phyloP scores from a whole-genome alignment of 2,888 invertebrate species.

The Caenorhabditis panamensis region DNA sequence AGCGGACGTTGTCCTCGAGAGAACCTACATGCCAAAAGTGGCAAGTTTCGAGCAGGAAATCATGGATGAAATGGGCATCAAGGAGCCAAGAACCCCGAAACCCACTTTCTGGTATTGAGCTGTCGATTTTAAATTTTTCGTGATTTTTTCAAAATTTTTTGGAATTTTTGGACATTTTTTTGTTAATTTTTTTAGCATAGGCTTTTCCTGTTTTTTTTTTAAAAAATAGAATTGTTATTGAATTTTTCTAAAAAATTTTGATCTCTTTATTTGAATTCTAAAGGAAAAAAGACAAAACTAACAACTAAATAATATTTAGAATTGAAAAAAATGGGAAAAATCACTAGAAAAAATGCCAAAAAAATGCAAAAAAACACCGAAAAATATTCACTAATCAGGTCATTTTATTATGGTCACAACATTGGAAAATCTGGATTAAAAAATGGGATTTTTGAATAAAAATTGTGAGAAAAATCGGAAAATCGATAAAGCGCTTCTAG shows the following conservation, averaged over 20 bases:
- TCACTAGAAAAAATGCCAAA: slow-evolving; percentile 9
- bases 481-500: slow-evolving; percentile 50
- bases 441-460: neutral
- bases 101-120: slow-evolving; percentile 70
- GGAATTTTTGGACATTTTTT: no score
- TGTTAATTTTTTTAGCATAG: neutral
- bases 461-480: neutral
- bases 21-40: slow-evolving; percentile 77
- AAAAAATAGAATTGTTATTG: neutral
- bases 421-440: neutral
- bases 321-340: neutral
- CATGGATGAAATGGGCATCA: slow-evolving; percentile 72
- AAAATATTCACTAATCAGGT: slow-evolving; percentile 38
- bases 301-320: slow-evolving; percentile 6
- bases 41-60: slow-evolving; percentile 79
- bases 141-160: no score
- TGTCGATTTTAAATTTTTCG: neutral
- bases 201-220: slow-evolving; percentile 15
- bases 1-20: slow-evolving; percentile 71
- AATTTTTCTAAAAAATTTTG: slow-evolving; percentile 17
- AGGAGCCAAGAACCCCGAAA: slow-evolving; percentile 54
- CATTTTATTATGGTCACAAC: slow-evolving; percentile 44
- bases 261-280: slow-evolving; percentile 26
- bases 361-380: slow-evolving; percentile 29
- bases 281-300: neutral